Base-by-base conservation (phyloP, 2,888 invertebrate genomes). In the Serripes groenlandicus region DNA sequence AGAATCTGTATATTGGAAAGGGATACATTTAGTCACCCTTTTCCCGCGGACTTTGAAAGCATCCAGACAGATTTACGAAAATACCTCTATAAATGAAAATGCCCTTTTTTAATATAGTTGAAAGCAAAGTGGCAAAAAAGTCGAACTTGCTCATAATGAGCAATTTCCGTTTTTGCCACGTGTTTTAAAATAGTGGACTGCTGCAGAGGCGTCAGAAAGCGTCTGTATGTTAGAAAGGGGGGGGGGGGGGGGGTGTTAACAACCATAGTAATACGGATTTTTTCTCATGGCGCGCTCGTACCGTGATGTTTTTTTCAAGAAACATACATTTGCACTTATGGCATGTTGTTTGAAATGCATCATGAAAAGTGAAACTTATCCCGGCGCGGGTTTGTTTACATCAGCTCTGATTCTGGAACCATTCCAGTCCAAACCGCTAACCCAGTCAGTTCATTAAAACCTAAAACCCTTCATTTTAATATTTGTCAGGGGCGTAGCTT, bases 251-350 rank as follows among this genome's bases (percentile, higher is more conserved):
- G n/a, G n/a, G n/a, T n/a, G n/a, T n/a, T n/a, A n/a, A n/a, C n/a
- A n/a, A n/a, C n/a, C n/a, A n/a, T n/a, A n/a, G n/a, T n/a, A n/a
- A n/a, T n/a, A n/a, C n/a, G n/a, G n/a, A n/a, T n/a, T n/a, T 7
- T 42, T 42, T 42, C 42, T 11, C 9, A 15, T 42, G 42, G 42
- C 42, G 42, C 42, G 42, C 9, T 42, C 15, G 15, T 11, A 42
- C 42, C 15, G 42, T 15, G 42, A 15, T 11, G 7, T 42, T 42
- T 42, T 42, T 42, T 42, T 42, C 42, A 42, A 7, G 5, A 9
- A 56, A 56, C 56, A 56, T 56, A 56, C 56, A 56, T 56, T n/a
- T 56, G 56, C 56, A 56, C n/a, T 56, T 56, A 56, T 56, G 56
- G 56, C 56, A 56, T 56, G 56, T n/a, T 15, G 23, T 26, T 66